Percentiles rank a stretch among this genome's conserved stretches.
Conservation (phyloP, 2,797 vertebrate genomes). For the Cryptoprocta ferox region DNA sequence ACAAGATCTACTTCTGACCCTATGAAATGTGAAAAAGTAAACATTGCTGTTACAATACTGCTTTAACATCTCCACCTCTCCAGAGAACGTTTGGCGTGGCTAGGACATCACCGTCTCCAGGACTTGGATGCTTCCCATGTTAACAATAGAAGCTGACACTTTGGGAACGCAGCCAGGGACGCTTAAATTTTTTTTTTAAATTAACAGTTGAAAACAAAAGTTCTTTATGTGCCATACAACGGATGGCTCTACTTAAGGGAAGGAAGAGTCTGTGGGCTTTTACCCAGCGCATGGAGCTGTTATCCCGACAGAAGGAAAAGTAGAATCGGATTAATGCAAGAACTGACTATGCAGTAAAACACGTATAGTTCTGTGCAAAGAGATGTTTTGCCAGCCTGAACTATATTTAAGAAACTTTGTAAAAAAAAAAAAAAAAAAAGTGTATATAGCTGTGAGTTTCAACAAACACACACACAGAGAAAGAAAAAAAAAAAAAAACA, state of each 20-base stretch:
- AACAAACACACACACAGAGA: conserved; percentile 52
- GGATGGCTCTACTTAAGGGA: conserved; percentile 81
- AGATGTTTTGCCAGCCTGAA: conserved; percentile 91
- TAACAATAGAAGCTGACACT: conserved; percentile 74
- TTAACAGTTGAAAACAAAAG: conserved; percentile 76
- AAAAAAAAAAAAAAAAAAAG: conserved; percentile 69
- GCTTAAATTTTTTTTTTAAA: conserved; percentile 76
- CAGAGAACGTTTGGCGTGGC: conserved; percentile 62
- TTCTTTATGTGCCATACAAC: conserved; percentile 89
- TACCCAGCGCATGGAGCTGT: conserved; percentile 81
- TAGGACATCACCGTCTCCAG: conserved; percentile 66
- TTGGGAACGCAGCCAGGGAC: conserved; percentile 85
- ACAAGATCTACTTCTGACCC: conserved; percentile 88
- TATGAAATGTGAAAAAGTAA: conserved; percentile 93
- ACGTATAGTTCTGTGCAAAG: conserved; percentile 86
- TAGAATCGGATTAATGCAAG: conserved; percentile 86
- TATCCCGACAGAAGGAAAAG: conserved; percentile 81
- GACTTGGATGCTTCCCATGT: conserved; percentile 68
- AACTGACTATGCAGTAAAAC: conserved; percentile 87
- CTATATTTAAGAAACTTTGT: conserved; percentile 97
- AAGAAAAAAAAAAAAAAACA: neutral
- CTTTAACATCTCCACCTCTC: conserved; percentile 87
- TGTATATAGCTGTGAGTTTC: conserved; percentile 93
- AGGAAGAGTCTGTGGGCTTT: conserved; percentile 81
- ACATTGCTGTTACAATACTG: conserved; percentile 87